These are phyloP conservation scores for Criorhina ranunculi DNA, from an alignment of 2,888 invertebrate species.

Conservation along the genomic window DNA sequence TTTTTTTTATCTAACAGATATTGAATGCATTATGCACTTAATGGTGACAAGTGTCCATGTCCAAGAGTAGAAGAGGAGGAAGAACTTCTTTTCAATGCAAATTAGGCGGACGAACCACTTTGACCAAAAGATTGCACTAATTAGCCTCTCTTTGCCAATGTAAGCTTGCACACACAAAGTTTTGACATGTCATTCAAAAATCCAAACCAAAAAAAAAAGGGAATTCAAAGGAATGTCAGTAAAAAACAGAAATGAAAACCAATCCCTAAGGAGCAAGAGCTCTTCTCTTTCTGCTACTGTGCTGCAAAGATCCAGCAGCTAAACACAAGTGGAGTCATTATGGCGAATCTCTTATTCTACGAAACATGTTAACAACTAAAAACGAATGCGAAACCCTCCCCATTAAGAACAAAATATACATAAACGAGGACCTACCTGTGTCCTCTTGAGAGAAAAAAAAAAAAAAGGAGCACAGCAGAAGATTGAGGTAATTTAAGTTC, in stretches of 20 bases:
- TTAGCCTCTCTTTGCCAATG: constrained; percentile 50
- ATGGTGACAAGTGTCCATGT: constrained; percentile 58
- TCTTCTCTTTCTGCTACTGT: constrained; percentile 61
- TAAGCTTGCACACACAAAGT: constrained; percentile 21
- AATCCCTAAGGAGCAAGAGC: constrained; percentile 4
- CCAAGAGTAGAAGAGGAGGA: constrained; percentile 7
- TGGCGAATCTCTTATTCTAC: constrained; percentile 68
- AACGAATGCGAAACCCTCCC: constrained; percentile 60
- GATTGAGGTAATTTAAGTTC: constrained; percentile 71
- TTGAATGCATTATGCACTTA: constrained; percentile 66
- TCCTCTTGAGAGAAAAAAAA: background rate
- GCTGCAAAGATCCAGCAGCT: constrained; percentile 50
- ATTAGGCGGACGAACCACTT: constrained; percentile 34
- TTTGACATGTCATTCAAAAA: constrained; percentile 68
- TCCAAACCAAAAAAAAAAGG: constrained; percentile 6
- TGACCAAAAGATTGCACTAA: constrained; percentile 39
- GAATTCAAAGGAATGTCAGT: no score
- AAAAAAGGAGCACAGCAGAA: constrained; percentile 27
- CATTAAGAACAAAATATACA: constrained; percentile 67
- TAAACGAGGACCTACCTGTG: constrained; percentile 63
- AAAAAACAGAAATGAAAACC: constrained; percentile 30
- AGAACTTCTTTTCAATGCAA: constrained; percentile 29
- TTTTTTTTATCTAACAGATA: constrained; percentile 62
- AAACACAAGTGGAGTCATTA: constrained; percentile 41
- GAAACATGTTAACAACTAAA: constrained; percentile 74